These are phyloP conservation scores for Ladona fulva DNA, from an alignment of 1,140 invertebrate species.

Conservation along the genomic window DNA sequence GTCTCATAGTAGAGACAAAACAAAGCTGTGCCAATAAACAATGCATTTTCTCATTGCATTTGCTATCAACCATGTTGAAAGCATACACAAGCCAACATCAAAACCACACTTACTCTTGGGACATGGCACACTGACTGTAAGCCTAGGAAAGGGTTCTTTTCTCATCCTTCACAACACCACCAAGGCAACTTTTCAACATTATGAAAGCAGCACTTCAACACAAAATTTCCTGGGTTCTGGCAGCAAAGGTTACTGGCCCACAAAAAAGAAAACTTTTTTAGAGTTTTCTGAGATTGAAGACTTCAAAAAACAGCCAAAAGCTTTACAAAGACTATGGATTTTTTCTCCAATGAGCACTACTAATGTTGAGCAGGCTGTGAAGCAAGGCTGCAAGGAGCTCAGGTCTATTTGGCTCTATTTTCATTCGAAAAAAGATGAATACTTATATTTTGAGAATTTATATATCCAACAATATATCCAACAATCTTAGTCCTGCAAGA, in stretches of 20 bases:
- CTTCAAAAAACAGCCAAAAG: slow-evolving; percentile 5
- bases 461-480: neutral
- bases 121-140: slow-evolving; percentile 4
- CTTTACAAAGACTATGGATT: slow-evolving; percentile 8
- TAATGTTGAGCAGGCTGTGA: slow-evolving; percentile 1
- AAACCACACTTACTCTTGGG: neutral
- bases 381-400: slow-evolving; percentile 6
- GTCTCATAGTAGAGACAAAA: neutral
- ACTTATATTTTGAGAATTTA: neutral
- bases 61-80: neutral
- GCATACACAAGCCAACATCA: neutral
- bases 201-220: slow-evolving; percentile 1
- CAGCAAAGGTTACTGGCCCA: slow-evolving; percentile 3
- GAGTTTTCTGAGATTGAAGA: neutral
- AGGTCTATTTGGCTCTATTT: slow-evolving; percentile 5
- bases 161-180: neutral
- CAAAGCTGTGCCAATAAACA: neutral
- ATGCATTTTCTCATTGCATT: neutral
- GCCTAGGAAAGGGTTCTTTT: neutral
- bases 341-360: slow-evolving; percentile 5
- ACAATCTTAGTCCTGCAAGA: neutral
- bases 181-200: neutral
- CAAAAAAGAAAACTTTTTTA: neutral
- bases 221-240: neutral
- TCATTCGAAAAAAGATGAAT: neutral